Base-by-base conservation (phyloP, 2,888 invertebrate genomes). In the Diabrotica balteata region DNA sequence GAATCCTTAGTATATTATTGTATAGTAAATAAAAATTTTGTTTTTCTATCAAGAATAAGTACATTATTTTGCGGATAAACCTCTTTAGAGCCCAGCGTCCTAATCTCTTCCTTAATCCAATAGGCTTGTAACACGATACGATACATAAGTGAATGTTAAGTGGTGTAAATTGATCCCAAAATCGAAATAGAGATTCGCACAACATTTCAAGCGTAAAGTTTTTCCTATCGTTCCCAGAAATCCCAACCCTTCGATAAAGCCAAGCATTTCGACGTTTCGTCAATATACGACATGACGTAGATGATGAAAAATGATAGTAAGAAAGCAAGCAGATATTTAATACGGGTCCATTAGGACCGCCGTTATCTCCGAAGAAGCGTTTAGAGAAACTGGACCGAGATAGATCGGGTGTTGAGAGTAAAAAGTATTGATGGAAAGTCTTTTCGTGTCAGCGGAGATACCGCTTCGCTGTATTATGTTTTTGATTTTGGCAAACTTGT, bases 221-320 rank as follows among this genome's bases (percentile, higher is more conserved):
- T 63, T 59, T 63, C 67, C 52, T 49, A 57, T 46, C 63, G 49
- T 66, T 60, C 58, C 32, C 44, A 59, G 58, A 61, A 17, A 66
- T 51, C 57, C 72, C 67, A 73, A 71, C 72, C 73, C 69, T 73
- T 63, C 73, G 75, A 76, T 76, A 76, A 77, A 76, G 70, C 73
- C 74, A 51, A 75, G 71, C 70, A 61, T 73, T 75, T 72, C 72
- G 73, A 72, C 72, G 74, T 70, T 73, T 71, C 78, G 79, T 80
- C 80, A 80, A 76, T 75, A 72, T 70, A 75, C 76, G 77, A 79
- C 78, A 78, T 74, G 79, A 73, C 76, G 75, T 75, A 78, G 79
- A 81, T 80, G 80, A 81, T 81, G 80, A 81, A 80, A 80, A 80
- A 81, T 81, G 80, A 80, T 80, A 79, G 79, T 75, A 77, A 76